Evolutionary conservation across 2,888 invertebrate species (phyloP).

Genomic region (Bruchidius siliquastri): DNA sequence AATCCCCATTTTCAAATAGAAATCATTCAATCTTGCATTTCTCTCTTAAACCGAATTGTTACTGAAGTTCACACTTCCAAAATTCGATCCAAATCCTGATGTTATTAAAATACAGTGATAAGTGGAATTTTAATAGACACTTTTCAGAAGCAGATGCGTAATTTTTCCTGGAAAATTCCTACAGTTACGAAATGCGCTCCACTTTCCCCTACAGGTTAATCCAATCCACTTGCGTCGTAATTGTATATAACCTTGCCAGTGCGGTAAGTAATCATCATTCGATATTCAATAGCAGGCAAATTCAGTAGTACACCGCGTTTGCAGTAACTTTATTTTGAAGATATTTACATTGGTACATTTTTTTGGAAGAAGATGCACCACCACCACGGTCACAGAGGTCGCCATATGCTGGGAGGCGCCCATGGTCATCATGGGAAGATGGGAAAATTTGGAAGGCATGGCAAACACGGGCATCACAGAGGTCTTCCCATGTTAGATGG

Average conservation of each 20-base stretch:
- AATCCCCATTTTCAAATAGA: no score
- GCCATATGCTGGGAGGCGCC: not conserved
- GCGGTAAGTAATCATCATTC: not conserved
- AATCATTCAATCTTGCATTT: no score
- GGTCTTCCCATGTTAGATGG: not conserved
- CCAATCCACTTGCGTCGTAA: not conserved
- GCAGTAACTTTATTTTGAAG: not conserved
- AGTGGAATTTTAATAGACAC: no score
- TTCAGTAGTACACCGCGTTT: not conserved
- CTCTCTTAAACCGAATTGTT: no score
- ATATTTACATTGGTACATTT: not conserved
- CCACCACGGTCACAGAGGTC: not conserved
- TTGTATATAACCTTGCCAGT: not conserved
- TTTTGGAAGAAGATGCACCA: not conserved
- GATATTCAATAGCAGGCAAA: not conserved
- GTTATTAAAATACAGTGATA: no score
- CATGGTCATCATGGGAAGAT: not conserved
- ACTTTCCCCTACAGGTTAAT: not conserved
- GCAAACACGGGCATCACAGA: not conserved
- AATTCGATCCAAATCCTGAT: no score
- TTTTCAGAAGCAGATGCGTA: no score
- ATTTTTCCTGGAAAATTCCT: no score
- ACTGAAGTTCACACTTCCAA: no score
- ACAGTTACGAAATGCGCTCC: not conserved
- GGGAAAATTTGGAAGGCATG: not conserved